Conservation (phyloP, 1,140 invertebrate species). For the Nebria ingens region DNA sequence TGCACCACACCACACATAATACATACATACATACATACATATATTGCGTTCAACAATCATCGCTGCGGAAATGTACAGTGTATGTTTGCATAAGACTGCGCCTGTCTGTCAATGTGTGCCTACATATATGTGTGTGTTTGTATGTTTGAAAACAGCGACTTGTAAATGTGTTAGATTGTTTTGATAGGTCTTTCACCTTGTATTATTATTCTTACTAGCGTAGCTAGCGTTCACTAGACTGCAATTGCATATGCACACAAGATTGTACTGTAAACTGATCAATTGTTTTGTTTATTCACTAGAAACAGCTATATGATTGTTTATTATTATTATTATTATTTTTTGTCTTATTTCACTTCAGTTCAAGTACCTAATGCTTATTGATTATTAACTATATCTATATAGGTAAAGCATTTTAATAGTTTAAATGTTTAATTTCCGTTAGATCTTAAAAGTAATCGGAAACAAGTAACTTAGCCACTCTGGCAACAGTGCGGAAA, state of each 20-base stretch:
- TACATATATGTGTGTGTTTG: background rate
- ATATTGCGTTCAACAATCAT: background rate
- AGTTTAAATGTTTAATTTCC: too few relatives aligned
- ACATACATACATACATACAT: background rate
- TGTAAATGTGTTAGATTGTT: constrained; percentile 7
- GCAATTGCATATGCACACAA: background rate
- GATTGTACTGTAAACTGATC: too few relatives aligned
- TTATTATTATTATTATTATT: background rate
- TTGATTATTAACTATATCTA: background rate
- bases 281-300: too few relatives aligned
- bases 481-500: background rate
- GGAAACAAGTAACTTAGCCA: too few relatives aligned
- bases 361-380: background rate
- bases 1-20: too few relatives aligned
- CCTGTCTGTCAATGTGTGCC: background rate
- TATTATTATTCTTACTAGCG: background rate
- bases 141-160: background rate
- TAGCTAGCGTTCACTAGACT: too few relatives aligned
- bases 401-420: background rate
- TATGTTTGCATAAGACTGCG: background rate
- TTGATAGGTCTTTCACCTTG: constrained; percentile 5
- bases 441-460: too few relatives aligned
- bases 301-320: too few relatives aligned
- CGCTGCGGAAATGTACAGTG: background rate
- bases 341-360: background rate